A percentile compares a stretch with the other conserved stretches of the same genome.
Evolutionary conservation across 2,888 invertebrate genomes (phyloP).

Genomic region (Eumacrocentrus americanus): DNA sequence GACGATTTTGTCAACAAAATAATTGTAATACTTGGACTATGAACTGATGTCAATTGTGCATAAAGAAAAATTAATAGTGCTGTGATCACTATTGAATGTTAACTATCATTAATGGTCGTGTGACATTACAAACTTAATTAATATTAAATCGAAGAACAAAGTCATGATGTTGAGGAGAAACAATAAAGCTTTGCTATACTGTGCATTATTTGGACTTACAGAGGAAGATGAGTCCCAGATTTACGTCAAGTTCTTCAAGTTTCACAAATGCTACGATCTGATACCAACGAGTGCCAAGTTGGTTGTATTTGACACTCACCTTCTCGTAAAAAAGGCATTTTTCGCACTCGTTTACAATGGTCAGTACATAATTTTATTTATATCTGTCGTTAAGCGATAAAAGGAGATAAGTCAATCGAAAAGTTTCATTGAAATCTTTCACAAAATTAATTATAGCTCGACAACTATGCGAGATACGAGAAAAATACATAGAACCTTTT

Average conservation of each 20-base stretch:
- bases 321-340: constrained; percentile 98
- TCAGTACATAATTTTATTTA: constrained; percentile 58
- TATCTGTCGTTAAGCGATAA: no score
- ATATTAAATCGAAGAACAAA: not conserved
- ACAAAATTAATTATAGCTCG: no score
- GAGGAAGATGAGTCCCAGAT: constrained; percentile 97
- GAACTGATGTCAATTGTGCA: no score
- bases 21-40: no score
- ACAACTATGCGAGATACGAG: no score
- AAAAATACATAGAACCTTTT: no score
- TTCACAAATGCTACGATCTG: constrained; percentile 99
- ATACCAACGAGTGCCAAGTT: constrained; percentile 99
- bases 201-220: constrained; percentile 64
- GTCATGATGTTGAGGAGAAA: constrained; percentile 50
- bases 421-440: no score
- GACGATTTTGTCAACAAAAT: no score
- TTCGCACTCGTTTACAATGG: constrained; percentile 99
- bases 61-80: not conserved
- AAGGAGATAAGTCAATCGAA: no score
- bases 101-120: not conserved
- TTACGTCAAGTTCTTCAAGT: constrained; percentile 98
- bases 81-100: not conserved
- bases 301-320: constrained; percentile 98
- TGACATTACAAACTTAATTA: not conserved
- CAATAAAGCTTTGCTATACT: constrained; percentile 51